These are phyloP conservation scores for Scaptomyza hsui DNA, from an alignment of 1,140 invertebrate genomes.

Conservation along the genomic window DNA sequence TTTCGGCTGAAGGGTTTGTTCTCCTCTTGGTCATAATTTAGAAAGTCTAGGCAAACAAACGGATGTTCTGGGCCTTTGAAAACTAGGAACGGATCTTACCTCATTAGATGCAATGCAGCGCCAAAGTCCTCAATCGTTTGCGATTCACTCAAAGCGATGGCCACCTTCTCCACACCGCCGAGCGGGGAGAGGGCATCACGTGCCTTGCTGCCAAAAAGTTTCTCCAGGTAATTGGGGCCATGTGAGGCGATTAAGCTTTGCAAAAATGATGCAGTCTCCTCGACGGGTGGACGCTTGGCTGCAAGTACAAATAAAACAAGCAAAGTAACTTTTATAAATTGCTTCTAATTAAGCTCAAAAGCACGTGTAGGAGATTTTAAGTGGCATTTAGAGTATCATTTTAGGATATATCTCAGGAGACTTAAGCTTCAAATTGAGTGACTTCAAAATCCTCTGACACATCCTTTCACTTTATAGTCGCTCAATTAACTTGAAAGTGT, in stretches of 20 bases:
- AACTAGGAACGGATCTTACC: conserved; percentile 54
- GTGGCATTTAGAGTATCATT: background rate
- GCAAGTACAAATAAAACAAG: conserved; percentile 38
- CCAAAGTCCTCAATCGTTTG: conserved; percentile 93
- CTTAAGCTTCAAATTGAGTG: background rate
- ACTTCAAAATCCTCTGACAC: background rate
- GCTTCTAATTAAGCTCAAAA: conserved; percentile 31
- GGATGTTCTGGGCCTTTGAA: background rate
- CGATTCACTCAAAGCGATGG: conserved; percentile 96
- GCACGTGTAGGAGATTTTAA: background rate
- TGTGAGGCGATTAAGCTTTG: conserved; percentile 96
- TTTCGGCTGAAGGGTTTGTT: background rate
- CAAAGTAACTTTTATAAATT: conserved; percentile 23
- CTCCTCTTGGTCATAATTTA: conserved; percentile 41
- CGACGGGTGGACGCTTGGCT: conserved; percentile 98
- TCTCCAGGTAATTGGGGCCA: conserved; percentile 97
- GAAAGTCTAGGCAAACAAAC: conserved; percentile 18
- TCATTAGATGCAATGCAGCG: conserved; percentile 83
- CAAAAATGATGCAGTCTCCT: conserved; percentile 97
- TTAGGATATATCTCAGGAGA: background rate
- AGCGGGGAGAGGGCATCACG: conserved; percentile 94
- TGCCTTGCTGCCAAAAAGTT: conserved; percentile 96
- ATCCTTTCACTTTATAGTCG: too few species aligned
- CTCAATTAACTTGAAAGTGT: too few species aligned
- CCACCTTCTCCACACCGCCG: conserved; percentile 96